These are phyloP conservation scores for Lithobates sylvaticus DNA, from an alignment of 2,797 vertebrate species.

Conservation along the genomic window DNA sequence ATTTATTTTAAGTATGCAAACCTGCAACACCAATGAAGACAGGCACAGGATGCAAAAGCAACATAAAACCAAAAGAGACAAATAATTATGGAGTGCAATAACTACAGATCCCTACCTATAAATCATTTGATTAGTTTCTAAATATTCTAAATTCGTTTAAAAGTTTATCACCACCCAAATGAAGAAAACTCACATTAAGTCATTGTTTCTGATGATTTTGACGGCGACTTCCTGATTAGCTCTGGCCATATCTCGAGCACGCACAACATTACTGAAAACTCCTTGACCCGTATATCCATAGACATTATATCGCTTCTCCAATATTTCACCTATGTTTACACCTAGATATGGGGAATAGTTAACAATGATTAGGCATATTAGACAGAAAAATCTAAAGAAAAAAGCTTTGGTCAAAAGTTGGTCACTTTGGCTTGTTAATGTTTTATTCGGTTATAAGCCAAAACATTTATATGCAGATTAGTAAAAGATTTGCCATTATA, in stretches of 20 bases:
- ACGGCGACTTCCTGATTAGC: constrained; percentile 98
- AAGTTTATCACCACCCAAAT: neutral
- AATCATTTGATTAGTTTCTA: neutral
- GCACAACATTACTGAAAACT: constrained; percentile 97
- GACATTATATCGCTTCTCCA: constrained; percentile 97
- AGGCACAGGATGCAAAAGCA: no score
- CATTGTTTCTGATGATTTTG: constrained; percentile 99
- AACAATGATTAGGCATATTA: neutral
- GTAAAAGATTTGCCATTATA: no score
- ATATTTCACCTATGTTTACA: constrained; percentile 97
- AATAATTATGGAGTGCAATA: no score
- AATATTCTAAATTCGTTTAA: neutral
- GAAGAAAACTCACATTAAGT: constrained; percentile 90
- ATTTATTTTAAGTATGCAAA: no score
- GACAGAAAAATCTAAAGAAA: neutral
- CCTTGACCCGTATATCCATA: constrained; percentile 99
- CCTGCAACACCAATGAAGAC: no score
- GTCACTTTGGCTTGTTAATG: neutral
- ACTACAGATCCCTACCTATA: neutral
- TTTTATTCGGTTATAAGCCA: no score
- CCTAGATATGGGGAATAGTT: constrained; percentile 75
- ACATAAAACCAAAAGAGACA: no score
- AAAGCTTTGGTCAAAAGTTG: no score
- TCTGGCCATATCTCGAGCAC: constrained; percentile 94
- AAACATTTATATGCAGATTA: no score